Percentiles rank a stretch among this genome's conserved stretches.
Evolutionary conservation across 92 coral and sea anemone species (phyloP).

Genomic region (Zoanthus solanderi): DNA sequence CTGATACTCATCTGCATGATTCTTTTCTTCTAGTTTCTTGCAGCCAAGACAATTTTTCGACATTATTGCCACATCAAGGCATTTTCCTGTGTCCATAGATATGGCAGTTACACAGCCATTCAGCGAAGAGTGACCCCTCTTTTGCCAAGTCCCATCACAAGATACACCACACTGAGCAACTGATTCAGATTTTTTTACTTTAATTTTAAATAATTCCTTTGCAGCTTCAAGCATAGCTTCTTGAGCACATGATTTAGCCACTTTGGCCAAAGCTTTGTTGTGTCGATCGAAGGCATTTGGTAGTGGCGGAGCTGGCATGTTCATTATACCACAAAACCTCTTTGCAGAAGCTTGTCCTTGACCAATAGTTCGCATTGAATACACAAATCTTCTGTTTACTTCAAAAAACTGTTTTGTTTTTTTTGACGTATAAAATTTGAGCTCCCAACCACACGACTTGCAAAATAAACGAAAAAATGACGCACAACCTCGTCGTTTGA

Average conservation of each 20-base stretch:
- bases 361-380: conserved; percentile 48
- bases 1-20: too few species aligned
- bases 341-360: conserved; percentile 46
- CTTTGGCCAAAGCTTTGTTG: conserved; percentile 39
- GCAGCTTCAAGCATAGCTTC: conserved; percentile 45
- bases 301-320: conserved; percentile 58
- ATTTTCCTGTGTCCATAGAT: too few species aligned
- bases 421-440: too few species aligned
- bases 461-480: conserved; percentile 28
- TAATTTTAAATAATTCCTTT: background rate
- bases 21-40: too few species aligned
- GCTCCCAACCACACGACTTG: background rate
- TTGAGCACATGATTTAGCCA: conserved; percentile 54
- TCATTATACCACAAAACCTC: conserved; percentile 5
- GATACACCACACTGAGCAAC: too few species aligned
- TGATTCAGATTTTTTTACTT: too few species aligned
- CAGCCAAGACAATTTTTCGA: background rate
- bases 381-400: conserved; percentile 16
- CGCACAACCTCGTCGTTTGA: conserved; percentile 31
- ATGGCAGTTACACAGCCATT: too few species aligned
- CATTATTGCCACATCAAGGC: background rate
- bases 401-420: conserved; percentile 37
- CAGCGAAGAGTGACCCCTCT: too few species aligned
- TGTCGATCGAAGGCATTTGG: too few species aligned
- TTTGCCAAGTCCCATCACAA: too few species aligned